These are phyloP conservation scores for Pantherophis alleghaniensis DNA, from an alignment of 2,797 vertebrate genomes.

Conservation along the genomic window DNA sequence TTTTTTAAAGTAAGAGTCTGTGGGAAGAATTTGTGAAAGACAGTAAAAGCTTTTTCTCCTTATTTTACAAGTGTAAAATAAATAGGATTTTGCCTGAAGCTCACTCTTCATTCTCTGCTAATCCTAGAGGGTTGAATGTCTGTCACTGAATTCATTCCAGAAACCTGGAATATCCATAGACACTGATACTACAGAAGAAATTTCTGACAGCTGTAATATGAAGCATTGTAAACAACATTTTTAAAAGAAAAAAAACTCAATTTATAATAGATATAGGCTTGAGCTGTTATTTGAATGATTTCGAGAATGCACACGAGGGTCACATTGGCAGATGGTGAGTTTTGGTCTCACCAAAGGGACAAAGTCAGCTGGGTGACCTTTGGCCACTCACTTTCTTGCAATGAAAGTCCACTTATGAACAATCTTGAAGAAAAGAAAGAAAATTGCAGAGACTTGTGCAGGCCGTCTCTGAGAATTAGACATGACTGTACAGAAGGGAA, in stretches of 20 bases:
- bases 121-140: neutral
- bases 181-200: neutral
- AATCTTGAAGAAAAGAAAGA: neutral
- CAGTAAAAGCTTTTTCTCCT: neutral
- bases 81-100: neutral
- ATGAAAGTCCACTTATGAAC: neutral
- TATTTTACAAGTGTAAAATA: neutral
- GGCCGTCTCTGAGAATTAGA: neutral
- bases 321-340: neutral
- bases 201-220: neutral
- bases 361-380: neutral
- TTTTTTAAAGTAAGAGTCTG: neutral
- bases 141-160: slow-evolving; percentile 11
- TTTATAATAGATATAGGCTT: neutral
- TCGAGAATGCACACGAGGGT: neutral
- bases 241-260: neutral
- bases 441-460: neutral
- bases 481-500: neutral
- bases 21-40: neutral
- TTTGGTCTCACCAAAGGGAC: neutral
- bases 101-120: neutral
- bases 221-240: slow-evolving; percentile 1
- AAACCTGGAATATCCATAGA: slow-evolving; percentile 4
- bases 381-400: neutral
- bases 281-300: neutral